Base-by-base conservation (phyloP, 1,140 invertebrate species). In the Cylas formicarius region DNA sequence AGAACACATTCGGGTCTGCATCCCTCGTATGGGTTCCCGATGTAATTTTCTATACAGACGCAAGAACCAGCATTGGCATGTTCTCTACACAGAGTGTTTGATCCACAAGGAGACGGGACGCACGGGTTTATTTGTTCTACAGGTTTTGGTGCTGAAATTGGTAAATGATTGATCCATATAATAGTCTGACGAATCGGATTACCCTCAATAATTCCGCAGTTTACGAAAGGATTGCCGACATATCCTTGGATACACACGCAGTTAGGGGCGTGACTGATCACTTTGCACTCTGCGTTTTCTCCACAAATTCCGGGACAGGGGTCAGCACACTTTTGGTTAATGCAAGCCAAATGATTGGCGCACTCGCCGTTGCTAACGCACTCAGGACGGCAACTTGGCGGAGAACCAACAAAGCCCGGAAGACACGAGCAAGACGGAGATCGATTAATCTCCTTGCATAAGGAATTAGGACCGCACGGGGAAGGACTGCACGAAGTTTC, bases 21-120 rank as follows among this genome's bases (percentile, higher is more conserved):
- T 9, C 72, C 76, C 34, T 75, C 69, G 47, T 86, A 86, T 2
- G 87, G 80, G 68, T 89, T 82, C 29, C 84, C 84, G 47, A 69
- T 66, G 47, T 80, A 84, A 31, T 79, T 76, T 23, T 70, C 66
- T 28, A 78, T 61, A 64, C 85, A 89, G 14, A 72, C 71, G 56
- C 85, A 89, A 10, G 78, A 66, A 6, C 78, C 77, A 26, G 73
- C 72, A 34, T 73, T 72, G 51, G 76, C 74, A 44, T 69, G 69
- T 63, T 80, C 74, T 53, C 70, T 71, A 55, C 81, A 83, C 14
- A 78, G 61, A 16, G 80, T 76, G 58, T 83, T 83, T 26, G 76
- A 68, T 26, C 81, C 82, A 59, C 82, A 84, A 14, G 81, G 79
- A 18, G 74, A 77, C 11, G 78, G 77, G 11, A 64, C 58, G 51